Evolutionary conservation across 1,140 invertebrate genomes (phyloP), one percentile per base, ranked within the genome.

Genomic region (Polypedilum pembai): DNA sequence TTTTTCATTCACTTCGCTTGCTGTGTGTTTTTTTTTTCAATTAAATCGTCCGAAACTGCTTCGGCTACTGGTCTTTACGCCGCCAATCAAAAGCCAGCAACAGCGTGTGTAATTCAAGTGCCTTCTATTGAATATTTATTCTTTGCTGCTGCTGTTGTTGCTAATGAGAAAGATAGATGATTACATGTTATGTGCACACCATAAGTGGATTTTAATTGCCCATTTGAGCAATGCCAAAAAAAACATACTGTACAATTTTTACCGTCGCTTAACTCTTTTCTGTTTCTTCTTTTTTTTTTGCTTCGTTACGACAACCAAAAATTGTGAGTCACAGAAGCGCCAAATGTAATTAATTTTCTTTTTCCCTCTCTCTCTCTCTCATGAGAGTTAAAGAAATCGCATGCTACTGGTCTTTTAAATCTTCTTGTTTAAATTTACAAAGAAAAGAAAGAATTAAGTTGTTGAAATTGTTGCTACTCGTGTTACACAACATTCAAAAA

Each of bases 201-300:
- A 18, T 20, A 69, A 69, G 65, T 69, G 65, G 65, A 69, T 69
- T 69, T 69, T 69, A 69, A 69, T 69, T 69, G 65, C 65, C 65
- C n/a, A n/a, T 56, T 12, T n/a, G 12, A 56, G 45, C 45, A 56
- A 56, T 56, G 45, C n/a, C 24, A 33, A 33, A 33, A 33, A 33
- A 33, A 3, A 33, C 24, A n/a, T 15, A 56, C 15, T n/a, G 15
- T n/a, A n/a, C n/a, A n/a, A n/a, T n/a, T 56, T 56, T 69, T 69
- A 18, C 65, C 65, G 65, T 69, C 65, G 65, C 65, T 20, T 56
- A 56, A 45, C 15, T 45, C 8, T 10, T 45, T 56, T 56, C 45
- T n/a, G 3, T n/a, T 15, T 56, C 45, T 56, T 56, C 45, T 15
- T 12, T 8, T 45, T n/a, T 56, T 15, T 15, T 15, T 56, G 12